Percentiles rank a stretch among this genome's conserved stretches.
These are phyloP conservation scores for Phoenicopterus ruber DNA, from an alignment of 2,113 vertebrate species.

Conservation along the genomic window DNA sequence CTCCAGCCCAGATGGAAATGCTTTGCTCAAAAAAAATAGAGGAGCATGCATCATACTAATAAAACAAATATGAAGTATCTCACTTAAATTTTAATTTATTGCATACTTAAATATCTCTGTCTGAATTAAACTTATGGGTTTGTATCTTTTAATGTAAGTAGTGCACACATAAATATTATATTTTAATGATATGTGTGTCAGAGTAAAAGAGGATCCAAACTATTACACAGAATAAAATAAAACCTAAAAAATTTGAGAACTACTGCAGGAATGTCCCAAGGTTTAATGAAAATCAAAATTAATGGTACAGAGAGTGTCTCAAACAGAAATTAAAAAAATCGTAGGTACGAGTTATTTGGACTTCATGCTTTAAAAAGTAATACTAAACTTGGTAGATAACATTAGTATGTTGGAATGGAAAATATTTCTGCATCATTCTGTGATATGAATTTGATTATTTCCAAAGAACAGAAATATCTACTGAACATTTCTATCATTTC, in stretches of 20 bases:
- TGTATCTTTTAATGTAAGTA: background rate
- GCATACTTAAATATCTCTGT: background rate
- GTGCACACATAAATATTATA: background rate
- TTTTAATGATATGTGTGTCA: background rate
- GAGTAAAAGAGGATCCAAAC: background rate
- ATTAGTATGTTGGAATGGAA: background rate
- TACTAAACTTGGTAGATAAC: background rate
- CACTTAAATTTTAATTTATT: background rate
- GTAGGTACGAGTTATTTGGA: background rate
- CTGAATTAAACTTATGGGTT: background rate
- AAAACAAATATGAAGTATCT: background rate
- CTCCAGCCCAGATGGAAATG: background rate
- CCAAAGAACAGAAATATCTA: background rate
- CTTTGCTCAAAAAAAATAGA: background rate
- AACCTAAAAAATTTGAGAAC: background rate
- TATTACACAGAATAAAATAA: background rate
- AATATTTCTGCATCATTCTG: background rate
- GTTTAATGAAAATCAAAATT: background rate
- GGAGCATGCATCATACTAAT: background rate
- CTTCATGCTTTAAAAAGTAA: background rate
- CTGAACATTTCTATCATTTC: background rate
- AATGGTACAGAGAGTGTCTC: background rate
- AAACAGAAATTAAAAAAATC: background rate
- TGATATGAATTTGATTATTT: background rate
- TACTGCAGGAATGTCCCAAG: background rate